Percentiles rank a stretch among this genome's conserved stretches.
These are phyloP conservation scores for Schizopygopsis pylzovi DNA, from an alignment of 2,797 vertebrate species.

Conservation along the genomic window DNA sequence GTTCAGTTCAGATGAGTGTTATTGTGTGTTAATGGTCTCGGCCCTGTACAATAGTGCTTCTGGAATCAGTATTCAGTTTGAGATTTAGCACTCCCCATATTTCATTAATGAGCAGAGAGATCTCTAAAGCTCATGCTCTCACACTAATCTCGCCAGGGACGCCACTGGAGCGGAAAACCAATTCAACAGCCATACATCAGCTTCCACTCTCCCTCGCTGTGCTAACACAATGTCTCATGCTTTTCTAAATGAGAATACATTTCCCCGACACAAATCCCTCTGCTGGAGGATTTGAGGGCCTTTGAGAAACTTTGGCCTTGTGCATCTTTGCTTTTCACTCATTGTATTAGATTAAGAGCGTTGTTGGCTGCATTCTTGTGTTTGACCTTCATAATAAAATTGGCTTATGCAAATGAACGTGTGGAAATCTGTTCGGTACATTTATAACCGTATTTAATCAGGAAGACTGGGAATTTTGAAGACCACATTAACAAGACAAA, in stretches of 20 bases:
- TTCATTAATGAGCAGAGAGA: slow-evolving; percentile 62
- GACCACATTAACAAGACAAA: slow-evolving; percentile 28
- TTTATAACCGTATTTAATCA: slow-evolving; percentile 37
- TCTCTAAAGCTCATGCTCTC: slow-evolving; percentile 48
- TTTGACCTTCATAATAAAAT: slow-evolving; percentile 48
- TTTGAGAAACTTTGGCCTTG: slow-evolving; percentile 44
- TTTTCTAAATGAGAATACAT: slow-evolving; percentile 50
- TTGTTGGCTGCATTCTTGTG: slow-evolving; percentile 43
- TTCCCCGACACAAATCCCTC: slow-evolving; percentile 51
- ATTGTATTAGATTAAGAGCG: slow-evolving; percentile 25
- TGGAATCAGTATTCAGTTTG: slow-evolving; percentile 47
- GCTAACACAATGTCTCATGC: slow-evolving; percentile 43
- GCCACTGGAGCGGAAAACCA: slow-evolving; percentile 31
- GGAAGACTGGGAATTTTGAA: slow-evolving; percentile 41
- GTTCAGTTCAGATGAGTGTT: background rate
- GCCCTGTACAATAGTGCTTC: slow-evolving; percentile 25
- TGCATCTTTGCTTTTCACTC: slow-evolving; percentile 27
- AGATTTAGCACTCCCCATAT: slow-evolving; percentile 49
- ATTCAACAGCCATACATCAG: slow-evolving; percentile 47
- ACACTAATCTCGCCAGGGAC: slow-evolving; percentile 53
- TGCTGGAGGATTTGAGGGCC: slow-evolving; percentile 50
- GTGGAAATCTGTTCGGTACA: slow-evolving; percentile 46
- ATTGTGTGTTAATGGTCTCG: slow-evolving; percentile 13
- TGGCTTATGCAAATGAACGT: slow-evolving; percentile 44
- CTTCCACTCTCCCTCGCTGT: slow-evolving; percentile 21